Evolutionary conservation across 2,797 vertebrate species (phyloP).

Genomic region (Pseudochirops corinnae): DNA sequence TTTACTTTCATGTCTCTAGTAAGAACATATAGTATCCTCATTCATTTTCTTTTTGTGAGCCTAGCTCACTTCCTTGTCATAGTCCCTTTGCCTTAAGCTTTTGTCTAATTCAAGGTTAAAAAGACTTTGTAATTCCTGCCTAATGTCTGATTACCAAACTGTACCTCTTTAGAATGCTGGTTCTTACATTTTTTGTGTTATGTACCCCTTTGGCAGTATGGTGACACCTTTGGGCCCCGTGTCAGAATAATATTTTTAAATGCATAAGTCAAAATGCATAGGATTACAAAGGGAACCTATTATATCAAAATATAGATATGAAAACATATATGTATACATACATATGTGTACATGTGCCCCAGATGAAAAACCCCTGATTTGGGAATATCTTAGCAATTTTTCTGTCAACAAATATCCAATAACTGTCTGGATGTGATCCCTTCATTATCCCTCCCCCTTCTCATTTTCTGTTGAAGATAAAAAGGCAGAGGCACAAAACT

Average conservation of each 20-base stretch:
- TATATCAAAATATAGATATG: no score
- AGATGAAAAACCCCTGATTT: neutral
- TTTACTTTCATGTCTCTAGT: neutral
- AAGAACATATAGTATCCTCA: neutral
- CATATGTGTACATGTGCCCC: neutral
- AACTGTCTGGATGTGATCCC: neutral
- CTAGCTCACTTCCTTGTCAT: neutral
- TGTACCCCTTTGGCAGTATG: neutral
- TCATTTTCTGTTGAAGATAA: neutral
- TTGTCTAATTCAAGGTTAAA: neutral
- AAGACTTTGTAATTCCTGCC: neutral
- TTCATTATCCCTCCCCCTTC: neutral
- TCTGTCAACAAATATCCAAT: neutral
- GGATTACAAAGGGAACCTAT: neutral
- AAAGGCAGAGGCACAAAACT: neutral
- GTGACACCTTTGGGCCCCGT: neutral
- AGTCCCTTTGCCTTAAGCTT: neutral
- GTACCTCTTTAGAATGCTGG: neutral
- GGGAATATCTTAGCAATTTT: neutral
- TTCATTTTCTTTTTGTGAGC: neutral
- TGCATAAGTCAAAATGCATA: neutral
- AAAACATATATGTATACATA: no score
- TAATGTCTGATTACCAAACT: neutral
- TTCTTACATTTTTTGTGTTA: neutral
- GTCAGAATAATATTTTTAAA: neutral